Percentiles rank a stretch among this genome's conserved stretches.
Conservation (phyloP, 2,113 vertebrate genomes). For the Equus przewalskii region DNA sequence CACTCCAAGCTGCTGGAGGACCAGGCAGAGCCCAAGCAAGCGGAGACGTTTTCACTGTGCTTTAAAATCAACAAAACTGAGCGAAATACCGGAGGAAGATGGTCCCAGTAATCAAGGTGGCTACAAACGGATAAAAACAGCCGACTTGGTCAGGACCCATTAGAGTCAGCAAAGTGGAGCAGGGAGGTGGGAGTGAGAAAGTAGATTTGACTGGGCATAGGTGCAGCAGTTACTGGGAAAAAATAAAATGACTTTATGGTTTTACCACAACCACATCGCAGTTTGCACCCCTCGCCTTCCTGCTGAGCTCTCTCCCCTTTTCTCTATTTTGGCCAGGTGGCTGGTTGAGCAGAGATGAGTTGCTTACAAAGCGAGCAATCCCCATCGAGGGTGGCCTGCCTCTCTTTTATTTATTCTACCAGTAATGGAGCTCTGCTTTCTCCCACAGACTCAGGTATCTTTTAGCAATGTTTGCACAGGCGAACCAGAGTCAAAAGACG, state of each 20-base stretch:
- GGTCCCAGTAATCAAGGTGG: neutral
- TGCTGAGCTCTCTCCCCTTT: neutral
- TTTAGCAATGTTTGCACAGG: neutral
- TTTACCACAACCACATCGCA: neutral
- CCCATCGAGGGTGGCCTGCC: neutral
- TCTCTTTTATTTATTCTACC: neutral
- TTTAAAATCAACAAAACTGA: neutral
- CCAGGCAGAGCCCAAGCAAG: neutral
- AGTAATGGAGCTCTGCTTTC: neutral
- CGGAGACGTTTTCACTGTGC: neutral
- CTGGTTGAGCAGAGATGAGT: accelerated
- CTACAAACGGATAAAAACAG: neutral
- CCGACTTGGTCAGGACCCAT: neutral
- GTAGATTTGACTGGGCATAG: neutral
- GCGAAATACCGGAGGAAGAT: neutral
- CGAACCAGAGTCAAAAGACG: neutral
- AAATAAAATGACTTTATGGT: neutral
- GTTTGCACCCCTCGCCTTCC: neutral
- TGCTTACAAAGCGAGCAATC: neutral
- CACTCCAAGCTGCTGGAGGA: neutral
- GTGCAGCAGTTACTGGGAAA: neutral
- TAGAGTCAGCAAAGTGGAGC: neutral
- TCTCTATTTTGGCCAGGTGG: too few relatives aligned
- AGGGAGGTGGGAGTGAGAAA: accelerated
- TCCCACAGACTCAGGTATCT: neutral